Percentiles rank a stretch among this genome's conserved stretches.
Conservation (phyloP, 2,113 vertebrate genomes). For the Bubo bubo region DNA sequence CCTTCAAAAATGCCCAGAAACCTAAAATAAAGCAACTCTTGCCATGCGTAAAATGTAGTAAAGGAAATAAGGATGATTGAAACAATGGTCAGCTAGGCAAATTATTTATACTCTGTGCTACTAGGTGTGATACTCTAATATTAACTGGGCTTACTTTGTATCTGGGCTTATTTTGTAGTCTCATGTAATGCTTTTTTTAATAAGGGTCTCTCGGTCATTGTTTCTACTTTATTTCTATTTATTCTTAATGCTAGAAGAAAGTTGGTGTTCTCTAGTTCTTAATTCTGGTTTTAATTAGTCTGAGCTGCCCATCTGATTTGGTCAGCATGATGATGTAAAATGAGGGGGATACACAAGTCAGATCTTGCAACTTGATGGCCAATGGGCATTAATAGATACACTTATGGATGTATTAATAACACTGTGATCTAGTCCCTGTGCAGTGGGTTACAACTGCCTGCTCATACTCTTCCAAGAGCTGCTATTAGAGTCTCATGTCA, state of each 20-base stretch:
- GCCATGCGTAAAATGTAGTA: not conserved
- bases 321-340: not conserved
- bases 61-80: not conserved
- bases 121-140: not conserved
- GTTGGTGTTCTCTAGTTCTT: not conserved
- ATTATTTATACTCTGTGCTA: not conserved
- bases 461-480: not conserved
- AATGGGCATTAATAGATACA: not conserved
- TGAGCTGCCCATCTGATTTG: not conserved
- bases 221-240: not conserved
- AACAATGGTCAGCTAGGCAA: not conserved
- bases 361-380: not conserved
- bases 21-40: not conserved
- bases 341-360: not conserved
- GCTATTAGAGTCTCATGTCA: not conserved
- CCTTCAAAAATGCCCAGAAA: not conserved
- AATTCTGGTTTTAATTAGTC: not conserved
- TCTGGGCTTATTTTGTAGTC: not conserved
- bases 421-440: not conserved
- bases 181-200: not conserved
- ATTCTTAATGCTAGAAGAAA: not conserved
- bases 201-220: not conserved
- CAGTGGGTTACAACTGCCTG: not conserved
- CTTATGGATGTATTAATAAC: not conserved
- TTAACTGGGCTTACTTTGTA: not conserved